Base-by-base conservation (phyloP, 2,888 invertebrate genomes). In the Suillia variegata region DNA sequence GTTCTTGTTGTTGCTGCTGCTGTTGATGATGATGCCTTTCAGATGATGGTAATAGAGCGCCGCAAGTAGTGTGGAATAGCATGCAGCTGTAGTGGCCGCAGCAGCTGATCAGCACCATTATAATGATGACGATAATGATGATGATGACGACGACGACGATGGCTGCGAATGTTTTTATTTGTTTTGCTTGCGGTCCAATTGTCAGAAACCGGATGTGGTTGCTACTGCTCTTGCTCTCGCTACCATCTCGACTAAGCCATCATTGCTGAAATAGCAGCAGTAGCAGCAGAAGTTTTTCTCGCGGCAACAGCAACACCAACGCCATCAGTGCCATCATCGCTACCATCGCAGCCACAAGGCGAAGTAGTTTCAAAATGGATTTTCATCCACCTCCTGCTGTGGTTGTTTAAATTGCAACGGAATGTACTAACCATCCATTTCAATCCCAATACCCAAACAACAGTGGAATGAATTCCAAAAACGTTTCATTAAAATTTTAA, bases 91-190 rank as follows among this genome's bases (percentile, higher is more conserved):
- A n/a, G n/a, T n/a, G n/a, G n/a, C n/a, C n/a, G n/a, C n/a, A n/a
- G n/a, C n/a, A n/a, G n/a, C n/a, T n/a, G n/a, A n/a, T n/a, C n/a
- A n/a, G 6, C 26, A 26, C 10, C 26, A 26, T 26, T 10, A 26
- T 26, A 5, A 26, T 26, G 6, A 26, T 26, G 6, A 26, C 26
- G 6, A 26, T 26, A 26, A 26, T 26, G 26, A 5, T 6, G 26
- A 26, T 26, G 26, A 26, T n/a, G n/a, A n/a, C n/a, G n/a, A n/a
- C n/a, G n/a, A n/a, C n/a, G n/a, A n/a, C n/a, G n/a, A n/a, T n/a
- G n/a, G n/a, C n/a, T n/a, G n/a, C n/a, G n/a, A n/a, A n/a, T 38
- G 38, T n/a, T 26, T 31, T 38, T 38, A 38, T 38, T 38, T 38
- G 38, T 38, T 38, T 38, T 38, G 38, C 38, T 38, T n/a, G 38